Conservation (phyloP, 2,113 vertebrate genomes). For the Erythrocercus mccallii region DNA sequence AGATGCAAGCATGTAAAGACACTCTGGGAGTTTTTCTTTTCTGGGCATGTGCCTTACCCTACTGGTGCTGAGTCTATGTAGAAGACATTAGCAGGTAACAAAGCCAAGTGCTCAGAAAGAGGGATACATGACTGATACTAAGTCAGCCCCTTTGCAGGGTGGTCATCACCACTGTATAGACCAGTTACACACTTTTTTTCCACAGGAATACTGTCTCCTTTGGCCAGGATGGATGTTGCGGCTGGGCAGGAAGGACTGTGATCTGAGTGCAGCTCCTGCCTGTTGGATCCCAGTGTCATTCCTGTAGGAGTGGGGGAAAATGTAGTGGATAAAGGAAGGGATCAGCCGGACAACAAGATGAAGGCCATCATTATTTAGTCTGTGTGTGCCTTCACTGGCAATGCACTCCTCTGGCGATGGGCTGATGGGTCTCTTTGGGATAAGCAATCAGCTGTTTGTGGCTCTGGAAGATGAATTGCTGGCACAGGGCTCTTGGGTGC, state of each 20-base stretch:
- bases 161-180: not conserved
- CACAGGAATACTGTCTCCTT: not conserved
- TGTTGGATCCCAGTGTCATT: not conserved
- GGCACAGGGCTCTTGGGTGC: not conserved
- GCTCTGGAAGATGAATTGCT: not conserved
- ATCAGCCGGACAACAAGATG: not conserved
- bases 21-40: not conserved
- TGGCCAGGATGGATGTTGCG: not conserved
- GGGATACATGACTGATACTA: not conserved
- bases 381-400: not conserved
- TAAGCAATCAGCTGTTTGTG: not conserved
- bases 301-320: not conserved
- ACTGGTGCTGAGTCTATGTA: no score
- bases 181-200: not conserved
- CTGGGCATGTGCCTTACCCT: not conserved
- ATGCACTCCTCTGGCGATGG: not conserved
- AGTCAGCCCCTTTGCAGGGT: not conserved
- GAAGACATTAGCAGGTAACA: not conserved
- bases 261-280: not conserved
- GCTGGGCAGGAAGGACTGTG: not conserved
- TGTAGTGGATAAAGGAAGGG: not conserved
- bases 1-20: not conserved
- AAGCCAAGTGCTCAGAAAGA: not conserved
- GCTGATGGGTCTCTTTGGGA: not conserved
- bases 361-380: not conserved